Percentiles rank a stretch among this genome's conserved stretches.
Conservation (phyloP, 2,888 invertebrate genomes). For the Ectobius pallidus region DNA sequence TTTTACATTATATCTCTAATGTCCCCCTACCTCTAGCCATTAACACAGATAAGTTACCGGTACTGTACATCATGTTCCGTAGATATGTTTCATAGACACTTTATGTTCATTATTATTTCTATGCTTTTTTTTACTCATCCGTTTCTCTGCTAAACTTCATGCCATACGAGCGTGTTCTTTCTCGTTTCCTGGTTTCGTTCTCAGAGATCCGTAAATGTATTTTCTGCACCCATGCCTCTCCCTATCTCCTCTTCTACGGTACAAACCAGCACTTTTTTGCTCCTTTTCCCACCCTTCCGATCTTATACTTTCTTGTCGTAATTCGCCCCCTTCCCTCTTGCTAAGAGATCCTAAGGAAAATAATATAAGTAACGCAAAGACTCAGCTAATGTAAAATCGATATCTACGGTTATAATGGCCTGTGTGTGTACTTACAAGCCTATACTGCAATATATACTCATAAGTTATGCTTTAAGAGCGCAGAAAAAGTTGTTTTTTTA, state of each 20-base stretch:
- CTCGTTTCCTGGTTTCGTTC: not conserved
- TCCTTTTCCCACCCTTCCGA: not conserved
- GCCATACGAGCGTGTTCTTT: not conserved
- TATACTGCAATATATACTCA: constrained; percentile 22
- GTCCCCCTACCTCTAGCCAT: constrained; percentile 29
- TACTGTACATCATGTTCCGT: constrained; percentile 15
- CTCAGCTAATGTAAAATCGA: constrained; percentile 37
- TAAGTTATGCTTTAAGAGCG: constrained; percentile 27
- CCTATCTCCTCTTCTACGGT: not conserved
- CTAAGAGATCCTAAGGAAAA: constrained; percentile 10
- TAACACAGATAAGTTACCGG: constrained; percentile 15
- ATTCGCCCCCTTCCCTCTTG: not conserved
- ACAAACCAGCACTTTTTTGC: constrained; percentile 4
- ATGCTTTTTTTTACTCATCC: constrained; percentile 16
- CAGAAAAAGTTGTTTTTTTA: constrained; percentile 16
- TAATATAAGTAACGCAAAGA: constrained; percentile 32
- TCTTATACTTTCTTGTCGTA: constrained; percentile 26
- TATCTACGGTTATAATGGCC: constrained; percentile 34
- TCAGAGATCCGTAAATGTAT: constrained; percentile 10
- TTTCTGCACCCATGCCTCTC: not conserved
- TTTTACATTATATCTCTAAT: constrained; percentile 16
- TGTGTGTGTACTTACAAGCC: constrained; percentile 26
- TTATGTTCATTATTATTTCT: constrained; percentile 7
- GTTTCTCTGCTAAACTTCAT: constrained; percentile 21
- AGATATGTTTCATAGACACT: constrained; percentile 5